A percentile compares a stretch with the other conserved stretches of the same genome.
phyloP scores from a whole-genome alignment of 2,797 vertebrate species.

The Microchirus variegatus region DNA sequence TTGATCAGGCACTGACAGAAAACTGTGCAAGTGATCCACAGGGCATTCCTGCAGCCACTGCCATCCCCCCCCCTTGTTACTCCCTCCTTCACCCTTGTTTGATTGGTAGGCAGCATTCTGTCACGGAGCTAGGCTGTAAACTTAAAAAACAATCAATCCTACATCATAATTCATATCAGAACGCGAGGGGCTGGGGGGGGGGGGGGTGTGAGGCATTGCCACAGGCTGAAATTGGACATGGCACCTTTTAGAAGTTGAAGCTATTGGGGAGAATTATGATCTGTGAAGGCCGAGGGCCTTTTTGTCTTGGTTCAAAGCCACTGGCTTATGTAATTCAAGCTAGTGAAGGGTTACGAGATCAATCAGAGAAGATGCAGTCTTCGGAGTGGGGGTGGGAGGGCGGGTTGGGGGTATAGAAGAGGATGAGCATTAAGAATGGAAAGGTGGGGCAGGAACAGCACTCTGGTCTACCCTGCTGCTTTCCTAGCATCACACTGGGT shows the following conservation, averaged over 20 bases:
- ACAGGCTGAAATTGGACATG: constrained; percentile 74
- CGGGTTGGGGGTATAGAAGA: constrained; percentile 25
- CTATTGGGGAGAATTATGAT: constrained; percentile 75
- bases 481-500: constrained; percentile 61
- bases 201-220: constrained; percentile 39
- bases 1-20: too few species aligned
- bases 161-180: constrained; percentile 75
- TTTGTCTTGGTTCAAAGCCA: constrained; percentile 61
- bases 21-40: constrained; percentile 13
- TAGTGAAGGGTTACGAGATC: constrained; percentile 68
- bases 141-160: constrained; percentile 68
- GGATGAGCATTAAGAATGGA: constrained; percentile 38
- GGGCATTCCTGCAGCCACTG: background rate
- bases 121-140: constrained; percentile 59
- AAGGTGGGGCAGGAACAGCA: constrained; percentile 56
- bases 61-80: constrained; percentile 21
- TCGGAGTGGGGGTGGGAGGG: constrained; percentile 18
- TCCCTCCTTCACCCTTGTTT: constrained; percentile 29
- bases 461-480: constrained; percentile 58
- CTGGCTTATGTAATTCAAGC: constrained; percentile 76
- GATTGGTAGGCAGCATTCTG: constrained; percentile 63
- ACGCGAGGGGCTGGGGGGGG: constrained; percentile 27
- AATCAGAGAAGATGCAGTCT: constrained; percentile 58
- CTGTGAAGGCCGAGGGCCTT: constrained; percentile 58
- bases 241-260: constrained; percentile 72